Evolutionary conservation across 2,888 invertebrate genomes (phyloP).

Genomic region (Hirtodrosophila duncani): DNA sequence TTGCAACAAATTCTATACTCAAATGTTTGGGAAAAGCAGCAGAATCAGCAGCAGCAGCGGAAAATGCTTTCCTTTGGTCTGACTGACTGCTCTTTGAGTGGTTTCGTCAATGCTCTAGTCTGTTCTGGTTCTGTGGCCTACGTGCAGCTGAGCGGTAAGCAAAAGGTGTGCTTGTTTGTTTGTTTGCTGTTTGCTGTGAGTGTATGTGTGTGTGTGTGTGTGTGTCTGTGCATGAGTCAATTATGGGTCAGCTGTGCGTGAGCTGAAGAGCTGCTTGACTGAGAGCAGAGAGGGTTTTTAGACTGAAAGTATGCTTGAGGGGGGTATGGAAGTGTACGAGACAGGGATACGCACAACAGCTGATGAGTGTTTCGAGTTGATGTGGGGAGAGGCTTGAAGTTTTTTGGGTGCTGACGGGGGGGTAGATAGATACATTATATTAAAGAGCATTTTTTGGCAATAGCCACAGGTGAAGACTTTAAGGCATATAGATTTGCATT

Average conservation of each 20-base stretch:
- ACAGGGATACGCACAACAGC: conserved; percentile 21
- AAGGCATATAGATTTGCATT: no score
- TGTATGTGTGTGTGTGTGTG: conserved; percentile 13
- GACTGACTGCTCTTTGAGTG: conserved; percentile 18
- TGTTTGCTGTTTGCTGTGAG: conserved; percentile 4
- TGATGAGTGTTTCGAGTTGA: conserved; percentile 27
- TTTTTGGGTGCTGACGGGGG: conserved; percentile 14
- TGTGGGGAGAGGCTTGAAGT: conserved; percentile 17
- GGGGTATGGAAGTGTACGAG: conserved; percentile 15
- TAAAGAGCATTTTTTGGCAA: no score
- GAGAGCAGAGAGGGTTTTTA: conserved; percentile 12
- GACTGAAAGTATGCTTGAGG: conserved; percentile 1
- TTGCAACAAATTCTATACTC: conserved; percentile 13
- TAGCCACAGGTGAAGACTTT: no score
- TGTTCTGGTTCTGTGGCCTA: conserved; percentile 23
- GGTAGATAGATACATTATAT: no score
- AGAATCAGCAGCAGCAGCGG: conserved; percentile 1
- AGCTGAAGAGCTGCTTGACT: conserved; percentile 9
- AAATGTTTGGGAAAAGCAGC: conserved; percentile 21
- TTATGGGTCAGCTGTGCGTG: conserved; percentile 69
- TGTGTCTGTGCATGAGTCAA: conserved; percentile 41
- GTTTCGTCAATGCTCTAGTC: conserved; percentile 5
- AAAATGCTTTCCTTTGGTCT: conserved; percentile 32
- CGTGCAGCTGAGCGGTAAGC: conserved; percentile 39
- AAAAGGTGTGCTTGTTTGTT: conserved; percentile 8